Conservation (phyloP, 2,797 vertebrate genomes). For the Amphiprion clarkii region DNA sequence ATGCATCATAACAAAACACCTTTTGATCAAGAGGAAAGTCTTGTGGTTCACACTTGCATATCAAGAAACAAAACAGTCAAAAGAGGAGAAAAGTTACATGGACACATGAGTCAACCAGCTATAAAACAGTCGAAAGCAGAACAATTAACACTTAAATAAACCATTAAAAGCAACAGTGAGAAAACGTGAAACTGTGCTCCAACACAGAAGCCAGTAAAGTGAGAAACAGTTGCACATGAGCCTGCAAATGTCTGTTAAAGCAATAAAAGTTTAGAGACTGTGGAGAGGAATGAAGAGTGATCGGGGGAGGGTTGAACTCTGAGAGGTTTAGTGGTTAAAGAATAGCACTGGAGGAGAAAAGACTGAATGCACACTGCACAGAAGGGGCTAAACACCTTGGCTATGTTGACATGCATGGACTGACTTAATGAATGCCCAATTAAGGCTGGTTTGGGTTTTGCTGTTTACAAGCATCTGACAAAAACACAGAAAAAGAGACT, state of each 20-base stretch:
- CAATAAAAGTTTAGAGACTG: not conserved
- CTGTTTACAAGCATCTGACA: constrained; percentile 46
- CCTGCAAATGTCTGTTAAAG: not conserved
- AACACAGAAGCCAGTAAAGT: constrained; percentile 1
- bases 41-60: too few relatives aligned
- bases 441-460: constrained; percentile 44
- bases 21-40: too few relatives aligned
- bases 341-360: constrained; percentile 37
- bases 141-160: constrained; percentile 11
- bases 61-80: too few relatives aligned
- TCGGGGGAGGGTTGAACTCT: constrained; percentile 24
- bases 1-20: too few relatives aligned
- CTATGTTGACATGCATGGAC: constrained; percentile 49
- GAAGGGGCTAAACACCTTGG: constrained; percentile 37
- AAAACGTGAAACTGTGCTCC: not conserved
- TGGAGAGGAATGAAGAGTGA: not conserved
- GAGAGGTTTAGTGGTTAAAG: constrained; percentile 36
- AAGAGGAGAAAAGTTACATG: too few relatives aligned
- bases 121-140: not conserved
- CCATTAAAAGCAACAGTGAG: constrained; percentile 5
- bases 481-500: constrained; percentile 32
- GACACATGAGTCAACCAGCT: too few relatives aligned
- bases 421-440: constrained; percentile 55
- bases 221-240: constrained; percentile 14
- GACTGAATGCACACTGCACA: constrained; percentile 27